Evolutionary conservation across 1,140 invertebrate species (phyloP).

Genomic region (Argopecten irradians): DNA sequence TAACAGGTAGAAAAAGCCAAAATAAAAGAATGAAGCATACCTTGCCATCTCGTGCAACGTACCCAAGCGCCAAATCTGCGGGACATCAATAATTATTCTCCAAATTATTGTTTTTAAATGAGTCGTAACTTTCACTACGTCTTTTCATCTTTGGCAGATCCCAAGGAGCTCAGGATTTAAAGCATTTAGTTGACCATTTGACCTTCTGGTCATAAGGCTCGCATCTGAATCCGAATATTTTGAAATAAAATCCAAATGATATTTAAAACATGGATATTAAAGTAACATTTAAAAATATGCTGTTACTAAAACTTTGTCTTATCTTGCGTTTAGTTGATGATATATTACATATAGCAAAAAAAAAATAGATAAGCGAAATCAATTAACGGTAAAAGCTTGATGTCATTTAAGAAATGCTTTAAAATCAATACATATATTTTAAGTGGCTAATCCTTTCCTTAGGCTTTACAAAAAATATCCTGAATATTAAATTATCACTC

Average conservation of each 20-base stretch:
- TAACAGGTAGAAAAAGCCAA: conserved; percentile 2
- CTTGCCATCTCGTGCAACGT: neutral
- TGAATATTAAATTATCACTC: no score
- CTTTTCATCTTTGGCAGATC: conserved; percentile 21
- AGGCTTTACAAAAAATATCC: no score
- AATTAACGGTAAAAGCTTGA: no score
- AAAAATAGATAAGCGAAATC: no score
- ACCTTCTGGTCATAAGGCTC: neutral
- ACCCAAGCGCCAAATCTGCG: neutral
- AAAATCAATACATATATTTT: no score
- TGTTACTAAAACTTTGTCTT: no score
- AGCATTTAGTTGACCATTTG: neutral
- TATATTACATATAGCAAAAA: no score
- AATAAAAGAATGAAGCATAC: neutral
- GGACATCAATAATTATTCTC: conserved; percentile 17
- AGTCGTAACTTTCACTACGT: neutral
- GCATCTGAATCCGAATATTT: neutral
- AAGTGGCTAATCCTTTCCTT: no score
- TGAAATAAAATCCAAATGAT: neutral
- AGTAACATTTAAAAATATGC: no score
- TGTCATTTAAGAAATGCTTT: no score
- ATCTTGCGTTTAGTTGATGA: no score
- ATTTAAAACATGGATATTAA: no score
- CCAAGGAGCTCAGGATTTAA: conserved; percentile 8
- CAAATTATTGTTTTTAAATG: conserved; percentile 23